A percentile compares a stretch with the other conserved stretches of the same genome.
Evolutionary conservation across 2,797 vertebrate genomes (phyloP).

Genomic region (Phrynocephalus forsythii): DNA sequence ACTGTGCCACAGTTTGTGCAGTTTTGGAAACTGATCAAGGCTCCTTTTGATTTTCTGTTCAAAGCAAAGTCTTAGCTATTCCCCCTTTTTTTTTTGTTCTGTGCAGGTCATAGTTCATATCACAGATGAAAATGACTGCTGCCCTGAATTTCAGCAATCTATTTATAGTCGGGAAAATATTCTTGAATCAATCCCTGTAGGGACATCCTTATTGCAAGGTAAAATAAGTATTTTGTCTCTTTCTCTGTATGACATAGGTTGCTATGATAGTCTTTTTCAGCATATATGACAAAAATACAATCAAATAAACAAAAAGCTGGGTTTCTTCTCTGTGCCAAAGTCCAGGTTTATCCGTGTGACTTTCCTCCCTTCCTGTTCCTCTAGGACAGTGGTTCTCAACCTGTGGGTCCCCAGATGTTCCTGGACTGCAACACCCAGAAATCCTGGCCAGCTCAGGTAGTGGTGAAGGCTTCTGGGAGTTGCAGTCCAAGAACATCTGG

Average conservation of each 20-base stretch:
- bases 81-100: constrained; percentile 39
- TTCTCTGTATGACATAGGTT: fast-evolving
- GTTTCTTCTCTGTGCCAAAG: too few species aligned
- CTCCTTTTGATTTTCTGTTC: not conserved
- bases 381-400: too few species aligned
- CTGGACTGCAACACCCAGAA: too few species aligned
- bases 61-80: not conserved
- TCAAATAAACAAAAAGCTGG: too few species aligned
- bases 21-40: not conserved
- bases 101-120: constrained; percentile 86
- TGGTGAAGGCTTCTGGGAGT: too few species aligned
- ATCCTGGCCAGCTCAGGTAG: too few species aligned
- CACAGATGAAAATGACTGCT: constrained; percentile 90
- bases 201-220: constrained; percentile 89
- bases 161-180: constrained; percentile 89
- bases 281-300: too few species aligned
- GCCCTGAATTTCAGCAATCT: constrained; percentile 88
- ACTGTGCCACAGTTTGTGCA: not conserved
- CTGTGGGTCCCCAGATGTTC: too few species aligned
- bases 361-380: too few species aligned
- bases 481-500: too few species aligned
- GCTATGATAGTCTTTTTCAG: not conserved
- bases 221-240: constrained; percentile 43
- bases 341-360: too few species aligned
- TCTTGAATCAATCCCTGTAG: constrained; percentile 83